These are phyloP conservation scores for Clinocottus analis DNA, from an alignment of 2,113 vertebrate genomes.

Conservation along the genomic window DNA sequence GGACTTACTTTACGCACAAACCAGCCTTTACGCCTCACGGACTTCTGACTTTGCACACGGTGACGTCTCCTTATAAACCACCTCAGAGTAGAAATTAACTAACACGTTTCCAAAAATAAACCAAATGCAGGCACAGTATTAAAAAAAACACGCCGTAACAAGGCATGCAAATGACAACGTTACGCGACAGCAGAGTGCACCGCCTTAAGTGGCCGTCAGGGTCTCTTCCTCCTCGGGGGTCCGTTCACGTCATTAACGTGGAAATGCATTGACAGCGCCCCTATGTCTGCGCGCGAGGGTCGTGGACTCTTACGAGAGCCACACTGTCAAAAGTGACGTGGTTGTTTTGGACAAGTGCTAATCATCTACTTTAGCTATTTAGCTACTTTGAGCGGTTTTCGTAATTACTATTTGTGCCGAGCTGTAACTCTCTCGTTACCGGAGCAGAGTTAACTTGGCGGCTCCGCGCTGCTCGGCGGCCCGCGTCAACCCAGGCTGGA, in stretches of 20 bases:
- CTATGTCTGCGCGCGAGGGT: too few species aligned
- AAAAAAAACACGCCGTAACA: not conserved
- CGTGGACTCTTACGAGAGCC: too few species aligned
- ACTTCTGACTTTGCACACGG: not conserved
- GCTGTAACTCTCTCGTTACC: slow-evolving; percentile 7
- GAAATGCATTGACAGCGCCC: not conserved
- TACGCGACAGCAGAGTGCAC: not conserved
- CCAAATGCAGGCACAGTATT: not conserved
- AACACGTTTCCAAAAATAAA: not conserved
- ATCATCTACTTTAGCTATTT: not conserved
- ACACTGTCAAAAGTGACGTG: too few species aligned
- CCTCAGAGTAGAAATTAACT: fast-evolving
- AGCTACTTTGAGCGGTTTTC: slow-evolving; percentile 5
- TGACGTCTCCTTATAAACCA: not conserved
- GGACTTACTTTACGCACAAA: not conserved
- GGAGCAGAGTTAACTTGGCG: slow-evolving; percentile 41
- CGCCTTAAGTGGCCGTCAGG: not conserved
- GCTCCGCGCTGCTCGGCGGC: slow-evolving; percentile 38
- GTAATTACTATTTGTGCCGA: slow-evolving; percentile 39
- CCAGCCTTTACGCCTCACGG: not conserved
- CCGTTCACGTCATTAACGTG: not conserved
- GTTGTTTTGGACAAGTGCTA: too few species aligned
- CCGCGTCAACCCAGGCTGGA: not conserved
- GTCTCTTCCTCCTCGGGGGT: too few species aligned
- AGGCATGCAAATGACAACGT: not conserved